Evolutionary conservation across 2,797 vertebrate species (phyloP), one percentile per base, ranked within the genome.

Genomic region (Protonibea diacanthus): DNA sequence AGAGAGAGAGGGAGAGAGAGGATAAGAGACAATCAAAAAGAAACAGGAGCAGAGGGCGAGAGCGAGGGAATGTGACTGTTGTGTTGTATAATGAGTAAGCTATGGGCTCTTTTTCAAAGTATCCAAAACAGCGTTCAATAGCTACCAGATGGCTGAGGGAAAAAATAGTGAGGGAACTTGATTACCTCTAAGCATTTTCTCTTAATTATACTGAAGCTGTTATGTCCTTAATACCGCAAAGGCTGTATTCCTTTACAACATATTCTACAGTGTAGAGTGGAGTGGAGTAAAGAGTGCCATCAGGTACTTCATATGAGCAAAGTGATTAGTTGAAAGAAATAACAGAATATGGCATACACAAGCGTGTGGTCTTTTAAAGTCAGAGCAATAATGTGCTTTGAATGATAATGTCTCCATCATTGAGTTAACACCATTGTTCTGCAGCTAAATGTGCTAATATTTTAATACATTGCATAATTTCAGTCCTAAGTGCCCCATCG

Each of bases 131-230:
- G 72, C 58, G 25, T 90, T 88, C 83, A 91, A 93, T 91, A 80
- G 85, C 87, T 91, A 85, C 89, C 92, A 93, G 90, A 94, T 92
- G 93, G 78, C 67, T 58, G 62, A 69, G 63, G 66, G 65, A 74
- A 89, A 87, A 85, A 84, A 72, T 38, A 74, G 74, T 78, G 40
- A 86, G 56, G 75, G 61, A 84, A 77, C 84, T 84, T 88, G 88
- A 93, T 93, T 87, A 91, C 82, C 71, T 88, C 84, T 63, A 71
- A 91, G 88, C 83, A 79, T 84, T 92, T 92, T 81, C 77, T 75
- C 77, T 78, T 81, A 82, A 87, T 90, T 91, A 74, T 56, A 83
- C 71, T n/a, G 62, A 88, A 85, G 64, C 82, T 83, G 71, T 82
- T 81, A 86, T 82, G 71, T 80, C 70, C 72, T 59, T 73, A 76